Base-by-base conservation (phyloP, 2,113 vertebrate genomes). In the Ceratotherium simum region DNA sequence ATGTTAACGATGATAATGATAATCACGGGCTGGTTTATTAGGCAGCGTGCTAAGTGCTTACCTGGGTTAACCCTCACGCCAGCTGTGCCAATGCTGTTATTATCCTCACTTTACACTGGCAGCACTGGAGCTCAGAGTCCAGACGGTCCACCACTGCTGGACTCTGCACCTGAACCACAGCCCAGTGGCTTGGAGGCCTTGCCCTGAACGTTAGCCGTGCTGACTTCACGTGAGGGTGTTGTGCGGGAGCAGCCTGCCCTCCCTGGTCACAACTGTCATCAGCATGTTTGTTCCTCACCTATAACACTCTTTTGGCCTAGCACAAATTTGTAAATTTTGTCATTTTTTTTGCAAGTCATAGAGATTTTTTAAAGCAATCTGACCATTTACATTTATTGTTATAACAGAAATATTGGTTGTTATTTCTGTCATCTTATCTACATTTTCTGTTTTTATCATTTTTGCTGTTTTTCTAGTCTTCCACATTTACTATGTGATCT, bases 301-400 rank as follows among this genome's bases (percentile, higher is more conserved):
- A 36, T 29, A 46, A 90, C 85, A 25, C 42, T 25, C 39, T 56
- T 76, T 70, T 75, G 76, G 20, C 51, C 60, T 46, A 27, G 17
- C 8, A 23, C 58, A 65, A 21, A 60, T 73, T 33, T 83, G 17
- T 18, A 33, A 62, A 51, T 81, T 67, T 46, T 84, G 42, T 73
- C 25, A 18, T 13, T 62, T 25, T 29, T 69, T 96, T 81, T 95
- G 60, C 23, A 86, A 58, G 25, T n/a, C 65, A 46, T 23, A 51
- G 48, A 89, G 21, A 33, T 27, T 62, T 54, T 92, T 31, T 11
- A 88, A 89, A 78, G 69, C 31, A 82, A 64, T 72, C 65, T 20
- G 4, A 79, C n/a, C 18, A 31, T 93, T 97, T 84, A 70, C 42
- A 3, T 78, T 94, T 90, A 79, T 94, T 73, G 12, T 80, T 79